Base-by-base conservation (phyloP, 2,113 vertebrate genomes). In the Anseranas semipalmata region DNA sequence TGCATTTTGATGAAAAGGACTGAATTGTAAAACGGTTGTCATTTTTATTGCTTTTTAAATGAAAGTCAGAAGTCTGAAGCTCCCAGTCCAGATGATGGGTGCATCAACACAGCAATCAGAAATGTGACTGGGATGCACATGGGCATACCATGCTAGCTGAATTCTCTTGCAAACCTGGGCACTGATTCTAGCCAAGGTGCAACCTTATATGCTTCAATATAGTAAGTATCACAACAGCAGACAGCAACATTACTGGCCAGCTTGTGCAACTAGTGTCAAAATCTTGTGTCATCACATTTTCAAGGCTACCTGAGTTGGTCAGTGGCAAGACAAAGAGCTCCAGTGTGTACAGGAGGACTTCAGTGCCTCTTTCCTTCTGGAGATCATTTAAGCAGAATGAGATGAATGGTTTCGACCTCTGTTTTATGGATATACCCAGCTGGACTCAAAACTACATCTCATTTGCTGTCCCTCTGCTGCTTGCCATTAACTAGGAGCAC, bases 1-100 rank as follows among this genome's bases (percentile, higher is more conserved):
- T 81, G 70, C 22, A 37, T 85, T 82, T 91, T 66, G 66, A 71
- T 95, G 65, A 82, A 73, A 89, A 88, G 21, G 83, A 46, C 76
- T 56, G 50, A 74, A 48, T 62, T 10, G 2, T 58, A 62, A 81
- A 62, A 59, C 8, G 28, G 7, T 67, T 93, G 78, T 86, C 20
- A 30, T 70, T 95, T 85, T 63, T 71, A 56, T 19, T 85, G 67
- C 71, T 82, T 94, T 95, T 85, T 35, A 77, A 95, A 74, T 73
- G 19, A 41, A 91, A 91, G 41, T 89, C 60, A 41, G 48, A 60
- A 90, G n/a, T 58, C 82, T 87, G 89, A 88, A 59, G 21, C 58
- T 94, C 74, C 63, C 25, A 52, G 76, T 58, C 84, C 70, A 71
- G 60, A 46, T 45, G 59, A 41, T 73, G 53, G 13, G 63, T 66